Conservation (phyloP, 2,888 invertebrate genomes). For the Ophion obscuratus region DNA sequence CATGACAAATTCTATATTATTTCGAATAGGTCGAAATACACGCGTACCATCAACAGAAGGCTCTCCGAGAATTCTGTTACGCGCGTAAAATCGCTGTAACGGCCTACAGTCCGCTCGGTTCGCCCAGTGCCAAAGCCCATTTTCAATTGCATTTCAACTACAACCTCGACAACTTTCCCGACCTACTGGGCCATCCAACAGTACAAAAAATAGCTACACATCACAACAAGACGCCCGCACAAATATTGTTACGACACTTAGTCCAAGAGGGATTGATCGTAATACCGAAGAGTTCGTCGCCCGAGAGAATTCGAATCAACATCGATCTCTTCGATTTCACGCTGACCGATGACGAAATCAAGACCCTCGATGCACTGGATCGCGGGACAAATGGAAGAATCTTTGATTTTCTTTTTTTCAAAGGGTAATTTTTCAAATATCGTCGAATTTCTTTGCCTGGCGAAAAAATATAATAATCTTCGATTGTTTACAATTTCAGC, state of each 20-base stretch:
- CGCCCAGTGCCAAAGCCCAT: constrained; percentile 87
- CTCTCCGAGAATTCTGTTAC: constrained; percentile 87
- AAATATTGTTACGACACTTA: constrained; percentile 89
- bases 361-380: constrained; percentile 86
- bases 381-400: constrained; percentile 88
- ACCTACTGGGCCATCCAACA: constrained; percentile 87
- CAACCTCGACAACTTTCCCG: constrained; percentile 83
- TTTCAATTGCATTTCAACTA: constrained; percentile 81
- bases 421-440: constrained; percentile 77
- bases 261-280: constrained; percentile 89
- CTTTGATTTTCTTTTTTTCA: constrained; percentile 87
- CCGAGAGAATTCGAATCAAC: constrained; percentile 89
- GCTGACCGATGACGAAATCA: constrained; percentile 86
- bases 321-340: constrained; percentile 89
- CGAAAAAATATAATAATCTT: constrained; percentile 6
- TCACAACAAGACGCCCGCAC: constrained; percentile 88
- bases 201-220: constrained; percentile 86
- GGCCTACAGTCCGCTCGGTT: constrained; percentile 91
- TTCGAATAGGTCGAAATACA: constrained; percentile 88
- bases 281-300: constrained; percentile 92
- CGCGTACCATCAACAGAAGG: constrained; percentile 90
- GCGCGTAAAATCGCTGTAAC: constrained; percentile 88
- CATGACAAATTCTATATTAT: constrained; percentile 6
- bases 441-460: not conserved
- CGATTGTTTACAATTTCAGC: constrained; percentile 78